phyloP scores from a whole-genome alignment of 2,888 invertebrate species.

The Trissolcus japonicus region DNA sequence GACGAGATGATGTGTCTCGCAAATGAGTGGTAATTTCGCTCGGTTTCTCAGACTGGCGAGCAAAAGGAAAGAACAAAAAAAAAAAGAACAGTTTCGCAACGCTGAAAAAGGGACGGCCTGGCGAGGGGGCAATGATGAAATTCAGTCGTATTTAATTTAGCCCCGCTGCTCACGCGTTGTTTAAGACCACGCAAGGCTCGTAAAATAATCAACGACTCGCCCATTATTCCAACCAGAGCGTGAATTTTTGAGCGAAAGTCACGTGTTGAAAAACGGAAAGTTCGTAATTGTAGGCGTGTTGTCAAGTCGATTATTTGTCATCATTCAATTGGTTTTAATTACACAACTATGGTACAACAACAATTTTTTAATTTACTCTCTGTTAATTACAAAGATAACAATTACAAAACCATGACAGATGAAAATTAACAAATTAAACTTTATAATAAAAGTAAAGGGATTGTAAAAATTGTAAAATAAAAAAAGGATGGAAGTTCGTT shows the following conservation, averaged over 20 bases:
- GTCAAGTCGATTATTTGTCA: slow-evolving; percentile 49
- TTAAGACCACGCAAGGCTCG: slow-evolving; percentile 41
- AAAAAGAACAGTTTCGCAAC: slow-evolving; percentile 19
- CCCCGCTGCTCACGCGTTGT: slow-evolving; percentile 20
- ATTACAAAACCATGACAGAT: too few relatives aligned
- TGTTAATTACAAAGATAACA: too few relatives aligned
- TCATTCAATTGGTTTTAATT: slow-evolving; percentile 1
- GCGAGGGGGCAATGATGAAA: slow-evolving; percentile 29
- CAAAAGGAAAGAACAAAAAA: too few relatives aligned
- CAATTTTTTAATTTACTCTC: too few relatives aligned
- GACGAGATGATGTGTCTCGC: slow-evolving; percentile 9
- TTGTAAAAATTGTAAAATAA: too few relatives aligned
- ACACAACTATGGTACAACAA: too few relatives aligned
- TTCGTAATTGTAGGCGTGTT: slow-evolving; percentile 49
- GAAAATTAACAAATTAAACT: too few relatives aligned
- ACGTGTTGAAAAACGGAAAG: slow-evolving; percentile 57
- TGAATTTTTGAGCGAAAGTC: slow-evolving; percentile 57
- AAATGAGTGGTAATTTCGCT: slow-evolving; percentile 15
- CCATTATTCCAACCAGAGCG: slow-evolving; percentile 57
- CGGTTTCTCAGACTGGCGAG: slow-evolving; percentile 12
- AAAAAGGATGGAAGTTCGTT: background rate
- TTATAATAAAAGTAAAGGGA: background rate
- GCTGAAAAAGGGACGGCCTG: slow-evolving; percentile 10
- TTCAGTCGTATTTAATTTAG: slow-evolving; percentile 42
- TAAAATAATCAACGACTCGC: slow-evolving; percentile 53